Base-by-base conservation (phyloP, 2,113 vertebrate genomes). In the Hydropotes inermis region DNA sequence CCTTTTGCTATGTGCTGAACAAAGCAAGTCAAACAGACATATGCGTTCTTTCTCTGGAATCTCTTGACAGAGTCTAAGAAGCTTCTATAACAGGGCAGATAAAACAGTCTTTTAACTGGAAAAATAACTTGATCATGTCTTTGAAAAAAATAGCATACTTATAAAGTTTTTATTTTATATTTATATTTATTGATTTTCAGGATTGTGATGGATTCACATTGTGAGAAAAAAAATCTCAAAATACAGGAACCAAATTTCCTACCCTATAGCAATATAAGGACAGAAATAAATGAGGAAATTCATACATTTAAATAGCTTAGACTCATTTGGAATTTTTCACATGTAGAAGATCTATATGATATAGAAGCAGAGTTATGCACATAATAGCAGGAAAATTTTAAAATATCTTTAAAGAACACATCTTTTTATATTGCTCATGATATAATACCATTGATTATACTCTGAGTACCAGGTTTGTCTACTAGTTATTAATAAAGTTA, bases 171-270 rank as follows among this genome's bases (percentile, higher is more conserved):
- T 60, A 82, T 23, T 74, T 95, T 88, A 82, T 90, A 30, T 87
- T 95, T 97, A 6, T 16, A 52, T 95, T 93, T 97, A 95, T 94
- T 97, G 76, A 84, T 96, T 92, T 58, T 25, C 25, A 90, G 50
- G 33, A 90, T 19, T 17, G n/a, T 39, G 15, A 67, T 88, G 16
- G 86, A 89, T 95, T 87, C 15, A 61, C 81, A 83, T 52, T 70
- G 36, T 86, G 19, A 96, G 54, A 76, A 97, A 85, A 50, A 81
- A 96, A 28, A 67, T 78, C 55, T 76, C 39, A 76, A 47, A 79
- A 81, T 67, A 93, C 28, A 92, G 45, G 25, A 79, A 64, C 21
- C 17, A 85, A 28, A 81, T 82, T 94, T 96, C 92, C 83, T 78
- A 90, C 15, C 14, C 33, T 74, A 58, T 9, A 90, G 30, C 7